Conservation (phyloP, 2,888 invertebrate genomes). For the Ypsolopha sequella region DNA sequence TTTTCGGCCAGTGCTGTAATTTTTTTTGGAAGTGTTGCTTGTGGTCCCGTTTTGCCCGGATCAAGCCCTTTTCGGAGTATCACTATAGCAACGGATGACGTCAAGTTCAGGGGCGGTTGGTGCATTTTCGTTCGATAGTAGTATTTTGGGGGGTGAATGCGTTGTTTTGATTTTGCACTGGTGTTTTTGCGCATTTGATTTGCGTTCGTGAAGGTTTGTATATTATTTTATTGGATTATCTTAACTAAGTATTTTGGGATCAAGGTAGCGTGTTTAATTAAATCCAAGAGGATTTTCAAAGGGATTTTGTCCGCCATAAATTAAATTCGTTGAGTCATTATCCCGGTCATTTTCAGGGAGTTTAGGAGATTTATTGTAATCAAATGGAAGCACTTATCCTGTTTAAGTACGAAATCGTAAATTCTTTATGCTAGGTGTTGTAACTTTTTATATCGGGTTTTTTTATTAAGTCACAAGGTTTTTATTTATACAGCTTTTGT, state of each 20-base stretch:
- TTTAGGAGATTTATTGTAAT: too few relatives aligned
- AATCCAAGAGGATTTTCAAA: too few relatives aligned
- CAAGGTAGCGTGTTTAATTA: too few relatives aligned
- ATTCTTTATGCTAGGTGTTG: too few relatives aligned
- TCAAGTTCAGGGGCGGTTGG: slow-evolving; percentile 66
- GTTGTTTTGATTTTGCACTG: not conserved
- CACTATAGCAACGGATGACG: slow-evolving; percentile 61
- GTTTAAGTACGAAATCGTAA: too few relatives aligned
- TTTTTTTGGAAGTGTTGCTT: slow-evolving; percentile 13
- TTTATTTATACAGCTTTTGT: too few relatives aligned
- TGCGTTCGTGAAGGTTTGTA: not conserved
- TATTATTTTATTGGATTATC: not conserved
- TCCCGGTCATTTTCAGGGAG: too few relatives aligned
- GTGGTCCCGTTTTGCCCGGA: slow-evolving; percentile 33
- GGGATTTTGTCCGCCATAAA: too few relatives aligned
- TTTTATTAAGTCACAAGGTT: too few relatives aligned
- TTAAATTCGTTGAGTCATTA: too few relatives aligned
- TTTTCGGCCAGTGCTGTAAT: slow-evolving; percentile 9
- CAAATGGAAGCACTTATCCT: too few relatives aligned
- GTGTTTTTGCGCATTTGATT: not conserved
- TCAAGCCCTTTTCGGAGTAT: slow-evolving; percentile 23
- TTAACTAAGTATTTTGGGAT: not conserved
- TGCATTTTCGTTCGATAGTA: slow-evolving; percentile 62
- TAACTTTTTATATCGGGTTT: too few relatives aligned
- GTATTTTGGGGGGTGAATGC: not conserved